phyloP scores from a whole-genome alignment of 2,797 vertebrate genomes.

The Tiaroga cobitis region DNA sequence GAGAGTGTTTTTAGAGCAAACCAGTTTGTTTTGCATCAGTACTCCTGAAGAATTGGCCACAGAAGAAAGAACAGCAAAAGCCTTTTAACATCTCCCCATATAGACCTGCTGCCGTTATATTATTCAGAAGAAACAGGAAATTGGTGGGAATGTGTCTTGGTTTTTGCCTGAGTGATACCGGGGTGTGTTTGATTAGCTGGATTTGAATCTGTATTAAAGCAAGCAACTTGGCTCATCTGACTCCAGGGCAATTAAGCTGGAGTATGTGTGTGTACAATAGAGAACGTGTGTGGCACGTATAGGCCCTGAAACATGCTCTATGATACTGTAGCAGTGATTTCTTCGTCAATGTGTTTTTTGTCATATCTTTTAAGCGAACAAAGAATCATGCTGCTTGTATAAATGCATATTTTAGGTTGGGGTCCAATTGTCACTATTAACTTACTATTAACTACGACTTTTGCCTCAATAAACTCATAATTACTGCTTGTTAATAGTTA shows the following conservation, averaged over 20 bases:
- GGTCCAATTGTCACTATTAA: not conserved
- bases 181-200: conserved; percentile 2
- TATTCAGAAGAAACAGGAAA: conserved; percentile 70
- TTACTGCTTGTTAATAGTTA: not conserved
- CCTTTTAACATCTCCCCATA: conserved; percentile 71
- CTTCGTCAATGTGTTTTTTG: not conserved
- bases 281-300: not conserved
- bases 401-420: not conserved
- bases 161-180: not conserved
- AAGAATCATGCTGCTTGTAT: not conserved
- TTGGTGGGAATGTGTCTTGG: conserved; percentile 26
- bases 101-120: conserved; percentile 63
- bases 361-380: not conserved
- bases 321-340: not conserved
- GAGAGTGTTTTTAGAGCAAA: not conserved
- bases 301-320: not conserved
- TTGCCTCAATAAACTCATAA: not conserved
- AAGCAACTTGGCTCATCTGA: not conserved
- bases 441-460: not conserved
- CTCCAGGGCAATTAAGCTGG: not conserved
- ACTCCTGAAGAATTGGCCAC: conserved; percentile 52
- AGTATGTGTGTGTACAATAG: not conserved
- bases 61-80: conserved; percentile 71
- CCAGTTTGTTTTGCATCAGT: conserved; percentile 55
- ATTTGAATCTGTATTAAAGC: not conserved